Evolutionary conservation across 2,113 vertebrate species (phyloP).

Genomic region (Bothrops jararaca): DNA sequence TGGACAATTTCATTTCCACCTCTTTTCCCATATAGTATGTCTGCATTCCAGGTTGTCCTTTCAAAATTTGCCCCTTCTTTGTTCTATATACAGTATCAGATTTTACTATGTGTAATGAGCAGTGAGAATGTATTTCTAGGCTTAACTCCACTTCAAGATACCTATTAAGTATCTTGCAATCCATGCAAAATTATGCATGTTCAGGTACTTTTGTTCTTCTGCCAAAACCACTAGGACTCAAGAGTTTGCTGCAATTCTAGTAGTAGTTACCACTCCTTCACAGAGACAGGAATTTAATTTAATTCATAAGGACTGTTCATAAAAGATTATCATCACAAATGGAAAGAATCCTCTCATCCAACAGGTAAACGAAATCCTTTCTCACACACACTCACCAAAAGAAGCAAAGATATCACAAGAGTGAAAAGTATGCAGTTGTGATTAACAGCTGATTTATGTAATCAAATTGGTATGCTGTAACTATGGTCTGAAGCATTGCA

Average conservation of each 20-base stretch:
- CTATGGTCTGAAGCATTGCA: not conserved
- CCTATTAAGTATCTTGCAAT: not conserved
- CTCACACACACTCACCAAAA: too few relatives aligned
- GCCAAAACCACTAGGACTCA: not conserved
- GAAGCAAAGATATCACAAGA: not conserved
- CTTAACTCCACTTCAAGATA: not conserved
- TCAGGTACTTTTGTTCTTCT: not conserved
- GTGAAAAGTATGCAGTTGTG: not conserved
- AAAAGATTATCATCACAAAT: not conserved
- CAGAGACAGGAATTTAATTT: not conserved
- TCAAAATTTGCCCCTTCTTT: not conserved
- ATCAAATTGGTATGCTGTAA: not conserved
- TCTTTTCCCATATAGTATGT: not conserved
- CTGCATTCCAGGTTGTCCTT: not conserved
- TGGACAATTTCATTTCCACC: not conserved
- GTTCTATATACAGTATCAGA: not conserved
- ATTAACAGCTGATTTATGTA: not conserved
- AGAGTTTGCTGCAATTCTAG: not conserved
- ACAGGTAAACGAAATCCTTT: not conserved
- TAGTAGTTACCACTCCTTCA: not conserved
- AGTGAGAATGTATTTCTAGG: not conserved
- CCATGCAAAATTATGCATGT: not conserved
- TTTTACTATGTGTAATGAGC: not conserved
- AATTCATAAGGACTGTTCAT: not conserved
- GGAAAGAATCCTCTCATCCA: not conserved